Evolutionary conservation across 2,797 vertebrate species (phyloP).

Genomic region (Distichodus sexfasciatus): DNA sequence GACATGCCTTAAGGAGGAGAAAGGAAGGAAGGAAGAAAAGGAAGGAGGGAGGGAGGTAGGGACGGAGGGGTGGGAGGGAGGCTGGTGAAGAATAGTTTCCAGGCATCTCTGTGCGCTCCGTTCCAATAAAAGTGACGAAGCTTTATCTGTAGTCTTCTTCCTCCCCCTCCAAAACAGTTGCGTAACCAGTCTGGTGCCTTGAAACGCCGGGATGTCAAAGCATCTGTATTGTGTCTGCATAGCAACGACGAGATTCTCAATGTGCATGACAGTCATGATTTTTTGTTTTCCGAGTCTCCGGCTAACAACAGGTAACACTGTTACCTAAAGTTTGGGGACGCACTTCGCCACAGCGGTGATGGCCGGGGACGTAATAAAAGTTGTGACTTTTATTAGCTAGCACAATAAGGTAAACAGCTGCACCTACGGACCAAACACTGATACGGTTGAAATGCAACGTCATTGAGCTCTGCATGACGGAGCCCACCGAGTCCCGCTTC

Average conservation of each 20-base stretch:
- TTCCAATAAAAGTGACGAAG: constrained; percentile 21
- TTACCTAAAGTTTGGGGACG: no score
- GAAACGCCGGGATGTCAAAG: neutral
- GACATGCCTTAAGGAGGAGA: constrained; percentile 23
- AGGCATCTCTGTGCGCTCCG: constrained; percentile 1
- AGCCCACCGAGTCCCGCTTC: neutral
- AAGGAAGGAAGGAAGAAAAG: constrained; percentile 3
- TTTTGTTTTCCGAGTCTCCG: no score
- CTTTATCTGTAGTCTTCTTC: constrained; percentile 11
- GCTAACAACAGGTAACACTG: no score
- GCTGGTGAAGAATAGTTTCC: neutral
- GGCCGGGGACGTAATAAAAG: no score
- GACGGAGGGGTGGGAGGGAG: neutral
- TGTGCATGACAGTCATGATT: no score
- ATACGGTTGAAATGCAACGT: no score
- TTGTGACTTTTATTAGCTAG: neutral
- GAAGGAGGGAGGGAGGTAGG: neutral
- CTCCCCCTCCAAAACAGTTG: constrained; percentile 2
- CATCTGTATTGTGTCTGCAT: neutral
- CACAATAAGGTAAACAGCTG: neutral
- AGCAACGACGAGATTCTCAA: neutral
- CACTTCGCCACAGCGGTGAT: no score
- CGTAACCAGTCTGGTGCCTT: neutral
- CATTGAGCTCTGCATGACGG: neutral
- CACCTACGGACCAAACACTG: neutral